Percentiles rank a stretch among this genome's conserved stretches.
Conservation (phyloP, 2,888 invertebrate genomes). For the Chrysolina americana region DNA sequence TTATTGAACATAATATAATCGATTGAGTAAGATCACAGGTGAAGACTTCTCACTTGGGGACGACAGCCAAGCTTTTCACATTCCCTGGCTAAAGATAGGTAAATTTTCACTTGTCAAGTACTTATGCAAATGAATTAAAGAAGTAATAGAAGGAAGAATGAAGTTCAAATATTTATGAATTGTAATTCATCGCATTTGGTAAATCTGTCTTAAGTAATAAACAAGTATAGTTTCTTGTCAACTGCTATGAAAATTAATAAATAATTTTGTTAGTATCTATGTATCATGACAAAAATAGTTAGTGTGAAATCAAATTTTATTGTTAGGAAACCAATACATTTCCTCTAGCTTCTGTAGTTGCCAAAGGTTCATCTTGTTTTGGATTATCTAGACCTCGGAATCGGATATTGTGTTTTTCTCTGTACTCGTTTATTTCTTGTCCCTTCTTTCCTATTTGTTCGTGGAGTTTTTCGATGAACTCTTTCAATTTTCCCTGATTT, state of each 20-base stretch:
- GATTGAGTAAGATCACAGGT: no score
- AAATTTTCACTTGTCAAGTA: no score
- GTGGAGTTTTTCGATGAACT: constrained; percentile 84
- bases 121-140: no score
- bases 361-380: constrained; percentile 69
- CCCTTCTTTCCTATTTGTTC: constrained; percentile 90
- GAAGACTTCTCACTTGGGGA: no score
- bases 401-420: constrained; percentile 90
- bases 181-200: no score
- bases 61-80: no score
- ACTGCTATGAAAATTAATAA: background rate
- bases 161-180: no score
- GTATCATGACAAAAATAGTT: constrained; percentile 6
- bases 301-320: constrained; percentile 34
- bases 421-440: constrained; percentile 90
- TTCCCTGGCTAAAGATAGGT: no score
- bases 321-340: constrained; percentile 68
- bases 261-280: constrained; percentile 8
- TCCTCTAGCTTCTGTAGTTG: constrained; percentile 63
- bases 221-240: background rate
- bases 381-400: constrained; percentile 75
- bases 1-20: no score
- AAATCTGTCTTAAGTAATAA: no score
- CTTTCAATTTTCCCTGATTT: constrained; percentile 85
- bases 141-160: no score